phyloP scores from a whole-genome alignment of 2,888 invertebrate species.

The Ichneumon xanthorius region DNA sequence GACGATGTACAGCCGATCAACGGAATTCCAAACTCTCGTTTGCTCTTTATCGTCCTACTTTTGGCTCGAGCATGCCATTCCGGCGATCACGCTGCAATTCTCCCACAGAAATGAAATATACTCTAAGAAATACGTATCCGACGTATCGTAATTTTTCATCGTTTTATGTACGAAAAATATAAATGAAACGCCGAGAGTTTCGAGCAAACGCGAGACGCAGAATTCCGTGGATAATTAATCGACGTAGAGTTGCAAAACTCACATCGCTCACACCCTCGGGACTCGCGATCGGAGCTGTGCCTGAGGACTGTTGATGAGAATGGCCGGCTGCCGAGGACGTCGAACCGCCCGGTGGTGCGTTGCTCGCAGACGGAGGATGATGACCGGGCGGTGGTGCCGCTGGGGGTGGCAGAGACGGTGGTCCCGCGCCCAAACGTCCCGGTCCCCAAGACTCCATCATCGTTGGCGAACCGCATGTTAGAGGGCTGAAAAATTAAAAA shows the following conservation, averaged over 20 bases:
- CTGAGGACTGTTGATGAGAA: conserved; percentile 76
- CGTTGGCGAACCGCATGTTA: conserved; percentile 86
- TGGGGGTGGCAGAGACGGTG: conserved; percentile 77
- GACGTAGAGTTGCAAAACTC: conserved; percentile 70
- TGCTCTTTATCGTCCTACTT: conserved; percentile 41
- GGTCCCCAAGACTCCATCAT: conserved; percentile 85
- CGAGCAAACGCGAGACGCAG: background rate
- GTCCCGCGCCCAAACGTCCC: conserved; percentile 78
- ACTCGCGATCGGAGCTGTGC: conserved; percentile 84
- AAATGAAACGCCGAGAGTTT: background rate
- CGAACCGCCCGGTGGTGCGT: conserved; percentile 75
- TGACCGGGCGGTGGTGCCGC: conserved; percentile 77
- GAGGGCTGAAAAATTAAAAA: conserved; percentile 82
- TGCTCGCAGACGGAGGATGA: conserved; percentile 75
- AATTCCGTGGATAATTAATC: background rate
- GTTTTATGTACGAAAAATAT: background rate
- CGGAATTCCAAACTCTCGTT: conserved; percentile 16
- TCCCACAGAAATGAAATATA: background rate
- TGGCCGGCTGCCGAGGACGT: conserved; percentile 74
- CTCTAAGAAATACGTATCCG: background rate
- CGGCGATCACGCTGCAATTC: background rate
- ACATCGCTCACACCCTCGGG: conserved; percentile 85
- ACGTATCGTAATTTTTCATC: background rate
- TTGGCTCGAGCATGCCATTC: conserved; percentile 11
- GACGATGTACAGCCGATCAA: conserved; percentile 20